Conservation (phyloP, 2,113 vertebrate genomes). For the Bos indicus region DNA sequence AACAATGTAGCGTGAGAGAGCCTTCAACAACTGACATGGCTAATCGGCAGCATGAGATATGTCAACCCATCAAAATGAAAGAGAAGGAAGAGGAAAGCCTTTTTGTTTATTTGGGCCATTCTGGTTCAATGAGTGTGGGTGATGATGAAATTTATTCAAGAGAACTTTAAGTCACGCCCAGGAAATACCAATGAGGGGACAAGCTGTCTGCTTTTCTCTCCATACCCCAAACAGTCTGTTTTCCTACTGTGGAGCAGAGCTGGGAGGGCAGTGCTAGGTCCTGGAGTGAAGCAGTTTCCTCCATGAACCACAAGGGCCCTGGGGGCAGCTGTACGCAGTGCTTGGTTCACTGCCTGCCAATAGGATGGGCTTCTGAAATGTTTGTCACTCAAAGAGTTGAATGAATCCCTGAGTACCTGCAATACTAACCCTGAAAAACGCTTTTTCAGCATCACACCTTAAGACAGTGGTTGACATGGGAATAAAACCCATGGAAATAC, state of each 20-base stretch:
- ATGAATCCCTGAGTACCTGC: background rate
- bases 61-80: background rate
- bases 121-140: background rate
- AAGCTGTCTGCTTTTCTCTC: background rate
- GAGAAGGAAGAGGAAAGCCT: background rate
- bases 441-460: background rate
- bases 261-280: background rate
- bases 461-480: background rate
- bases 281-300: background rate
- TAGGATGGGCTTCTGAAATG: background rate
- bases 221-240: background rate
- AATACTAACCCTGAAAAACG: background rate
- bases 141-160: background rate
- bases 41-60: background rate
- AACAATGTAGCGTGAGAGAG: background rate
- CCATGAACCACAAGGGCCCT: background rate
- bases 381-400: background rate
- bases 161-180: background rate
- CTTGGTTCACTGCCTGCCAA: background rate
- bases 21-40: too few species aligned
- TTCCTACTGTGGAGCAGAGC: background rate
- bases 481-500: background rate
- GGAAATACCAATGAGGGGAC: background rate
- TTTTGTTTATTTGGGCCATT: background rate
- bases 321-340: fast-evolving